Conservation (phyloP, 2,888 invertebrate genomes). For the Lordiphosa fenestrarum region DNA sequence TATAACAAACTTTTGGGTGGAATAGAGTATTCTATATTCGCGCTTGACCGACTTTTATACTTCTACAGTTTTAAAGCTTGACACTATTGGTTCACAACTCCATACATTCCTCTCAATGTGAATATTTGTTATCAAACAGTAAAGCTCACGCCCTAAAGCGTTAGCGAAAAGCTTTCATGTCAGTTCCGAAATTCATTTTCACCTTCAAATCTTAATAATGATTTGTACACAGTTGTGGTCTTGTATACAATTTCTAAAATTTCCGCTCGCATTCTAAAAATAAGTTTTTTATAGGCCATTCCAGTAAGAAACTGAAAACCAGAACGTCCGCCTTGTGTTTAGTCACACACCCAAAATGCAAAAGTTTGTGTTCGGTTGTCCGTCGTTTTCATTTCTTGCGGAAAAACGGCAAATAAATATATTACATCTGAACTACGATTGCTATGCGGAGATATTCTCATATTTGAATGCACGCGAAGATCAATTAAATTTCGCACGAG, state of each 20-base stretch:
- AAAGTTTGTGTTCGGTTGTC: constrained; percentile 44
- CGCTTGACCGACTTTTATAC: too few species aligned
- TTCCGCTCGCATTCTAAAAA: too few species aligned
- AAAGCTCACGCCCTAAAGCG: background rate
- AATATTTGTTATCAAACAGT: background rate
- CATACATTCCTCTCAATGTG: too few species aligned
- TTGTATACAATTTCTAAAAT: too few species aligned
- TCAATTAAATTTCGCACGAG: constrained; percentile 43
- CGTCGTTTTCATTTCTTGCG: constrained; percentile 42
- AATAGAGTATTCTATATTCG: too few species aligned
- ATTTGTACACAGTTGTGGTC: background rate
- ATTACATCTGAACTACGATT: constrained; percentile 59
- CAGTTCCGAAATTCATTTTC: background rate
- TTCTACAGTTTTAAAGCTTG: too few species aligned
- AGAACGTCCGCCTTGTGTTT: background rate
- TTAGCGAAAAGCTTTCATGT: background rate
- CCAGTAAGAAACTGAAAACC: background rate
- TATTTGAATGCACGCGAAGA: constrained; percentile 44
- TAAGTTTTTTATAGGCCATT: too few species aligned
- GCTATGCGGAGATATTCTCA: constrained; percentile 45
- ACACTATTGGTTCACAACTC: too few species aligned
- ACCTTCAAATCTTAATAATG: background rate
- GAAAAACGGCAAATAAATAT: constrained; percentile 31
- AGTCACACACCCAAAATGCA: constrained; percentile 35
- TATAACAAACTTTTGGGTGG: too few species aligned